Conservation (phyloP, 1,140 invertebrate species). For the Papilio polyxenes region DNA sequence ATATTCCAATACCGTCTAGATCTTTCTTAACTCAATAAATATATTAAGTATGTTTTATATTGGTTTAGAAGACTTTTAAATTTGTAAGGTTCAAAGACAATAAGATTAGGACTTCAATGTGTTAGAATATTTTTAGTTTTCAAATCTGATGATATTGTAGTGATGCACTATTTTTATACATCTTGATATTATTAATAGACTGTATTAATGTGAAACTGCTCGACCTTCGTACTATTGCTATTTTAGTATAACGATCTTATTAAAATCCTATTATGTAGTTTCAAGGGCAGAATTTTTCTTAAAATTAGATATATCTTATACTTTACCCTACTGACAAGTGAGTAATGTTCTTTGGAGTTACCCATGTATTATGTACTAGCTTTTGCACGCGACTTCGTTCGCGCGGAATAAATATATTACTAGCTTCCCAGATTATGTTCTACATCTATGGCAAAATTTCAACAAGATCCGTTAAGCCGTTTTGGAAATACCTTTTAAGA, state of each 20-base stretch:
- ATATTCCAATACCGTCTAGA: background rate
- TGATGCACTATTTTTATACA: background rate
- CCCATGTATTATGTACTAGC: too few relatives aligned
- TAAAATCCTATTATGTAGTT: too few relatives aligned
- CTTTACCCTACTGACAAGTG: too few relatives aligned
- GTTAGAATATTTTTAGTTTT: conserved; percentile 1
- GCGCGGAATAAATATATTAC: too few relatives aligned
- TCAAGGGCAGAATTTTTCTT: too few relatives aligned
- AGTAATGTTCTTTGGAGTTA: too few relatives aligned
- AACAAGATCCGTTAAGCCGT: too few relatives aligned
- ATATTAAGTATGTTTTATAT: background rate
- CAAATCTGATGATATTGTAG: background rate
- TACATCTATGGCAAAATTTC: too few relatives aligned
- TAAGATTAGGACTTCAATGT: background rate
- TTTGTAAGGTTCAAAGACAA: background rate
- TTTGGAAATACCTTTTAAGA: too few relatives aligned
- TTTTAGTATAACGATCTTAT: background rate
- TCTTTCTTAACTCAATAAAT: background rate
- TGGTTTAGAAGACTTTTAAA: conserved; percentile 10
- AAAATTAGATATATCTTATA: too few relatives aligned
- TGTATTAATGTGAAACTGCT: background rate
- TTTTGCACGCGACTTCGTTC: too few relatives aligned
- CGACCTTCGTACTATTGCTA: background rate
- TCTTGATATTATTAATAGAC: background rate
- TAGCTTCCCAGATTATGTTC: too few relatives aligned